Percentiles rank a stretch among this genome's conserved stretches.
These are phyloP conservation scores for Arctia plantaginis DNA, from an alignment of 2,888 invertebrate species.

Conservation along the genomic window DNA sequence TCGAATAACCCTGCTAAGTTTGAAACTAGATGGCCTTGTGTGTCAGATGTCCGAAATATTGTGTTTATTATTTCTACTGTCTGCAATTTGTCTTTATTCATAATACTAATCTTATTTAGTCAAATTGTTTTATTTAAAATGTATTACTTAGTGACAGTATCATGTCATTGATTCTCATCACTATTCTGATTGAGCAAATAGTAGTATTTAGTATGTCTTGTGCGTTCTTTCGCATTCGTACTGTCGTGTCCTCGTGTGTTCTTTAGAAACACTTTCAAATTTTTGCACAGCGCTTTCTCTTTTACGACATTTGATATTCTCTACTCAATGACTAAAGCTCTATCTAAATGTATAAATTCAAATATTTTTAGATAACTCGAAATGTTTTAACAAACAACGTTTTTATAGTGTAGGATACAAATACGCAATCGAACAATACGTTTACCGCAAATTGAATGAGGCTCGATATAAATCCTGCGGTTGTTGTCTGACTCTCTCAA, in stretches of 20 bases:
- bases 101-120: conserved; percentile 10
- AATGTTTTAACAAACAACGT: conserved; percentile 60
- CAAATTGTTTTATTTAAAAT: conserved; percentile 16
- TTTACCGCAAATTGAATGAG: conserved; percentile 84
- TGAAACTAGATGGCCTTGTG: too few species aligned
- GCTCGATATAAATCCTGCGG: conserved; percentile 83
- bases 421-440: conserved; percentile 81
- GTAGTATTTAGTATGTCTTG: conserved; percentile 74
- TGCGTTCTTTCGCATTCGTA: conserved; percentile 66
- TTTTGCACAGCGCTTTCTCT: conserved; percentile 70
- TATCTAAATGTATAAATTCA: neutral
- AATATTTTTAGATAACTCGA: conserved; percentile 37
- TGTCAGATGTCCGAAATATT: neutral
- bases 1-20: neutral
- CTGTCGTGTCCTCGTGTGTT: conserved; percentile 71
- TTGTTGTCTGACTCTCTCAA: conserved; percentile 80
- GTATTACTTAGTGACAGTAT: conserved; percentile 25
- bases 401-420: conserved; percentile 69
- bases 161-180: conserved; percentile 64
- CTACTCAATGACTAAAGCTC: conserved; percentile 31
- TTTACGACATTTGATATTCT: conserved; percentile 55
- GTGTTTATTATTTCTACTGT: neutral
- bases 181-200: conserved; percentile 68
- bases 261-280: conserved; percentile 74
- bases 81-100: conserved; percentile 3